phyloP scores from a whole-genome alignment of 2,888 invertebrate species.

The Oxycera nigricornis region DNA sequence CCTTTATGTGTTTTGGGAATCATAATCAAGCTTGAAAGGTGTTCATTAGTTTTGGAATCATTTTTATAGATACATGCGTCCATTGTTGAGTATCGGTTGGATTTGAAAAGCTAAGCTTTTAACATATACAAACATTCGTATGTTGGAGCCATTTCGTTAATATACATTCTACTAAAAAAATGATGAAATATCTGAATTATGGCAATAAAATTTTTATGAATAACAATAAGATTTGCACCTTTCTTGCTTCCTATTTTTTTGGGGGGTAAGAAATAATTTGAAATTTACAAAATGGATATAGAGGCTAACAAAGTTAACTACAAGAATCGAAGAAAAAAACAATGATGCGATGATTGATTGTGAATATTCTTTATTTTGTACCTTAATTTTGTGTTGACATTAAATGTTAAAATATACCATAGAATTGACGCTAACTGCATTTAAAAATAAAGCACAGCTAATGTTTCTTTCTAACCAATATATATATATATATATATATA shows the following conservation, averaged over 20 bases:
- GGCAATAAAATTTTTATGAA: too few species aligned
- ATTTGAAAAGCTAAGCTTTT: conserved; percentile 34
- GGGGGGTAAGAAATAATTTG: conserved; percentile 41
- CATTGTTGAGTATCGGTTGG: conserved; percentile 6
- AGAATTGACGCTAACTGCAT: not conserved
- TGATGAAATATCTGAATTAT: not conserved
- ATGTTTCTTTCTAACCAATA: not conserved
- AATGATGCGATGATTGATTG: too few species aligned
- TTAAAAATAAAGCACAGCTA: not conserved
- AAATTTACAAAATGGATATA: conserved; percentile 43
- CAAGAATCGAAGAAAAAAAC: conserved; percentile 45
- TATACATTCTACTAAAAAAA: conserved; percentile 2
- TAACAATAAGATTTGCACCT: conserved; percentile 38
- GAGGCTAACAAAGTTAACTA: conserved; percentile 59
- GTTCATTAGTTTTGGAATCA: conserved; percentile 16
- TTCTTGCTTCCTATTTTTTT: conserved; percentile 40
- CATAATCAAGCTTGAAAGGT: conserved; percentile 45
- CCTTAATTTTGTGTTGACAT: not conserved
- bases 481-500: too few species aligned
- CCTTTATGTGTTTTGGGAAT: conserved; percentile 36
- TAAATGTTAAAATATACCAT: not conserved
- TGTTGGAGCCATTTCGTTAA: not conserved
- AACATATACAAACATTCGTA: too few species aligned
- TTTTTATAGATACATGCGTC: too few species aligned
- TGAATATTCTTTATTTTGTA: not conserved